Base-by-base conservation (phyloP, 2,113 vertebrate genomes). In the Gila orcuttii region DNA sequence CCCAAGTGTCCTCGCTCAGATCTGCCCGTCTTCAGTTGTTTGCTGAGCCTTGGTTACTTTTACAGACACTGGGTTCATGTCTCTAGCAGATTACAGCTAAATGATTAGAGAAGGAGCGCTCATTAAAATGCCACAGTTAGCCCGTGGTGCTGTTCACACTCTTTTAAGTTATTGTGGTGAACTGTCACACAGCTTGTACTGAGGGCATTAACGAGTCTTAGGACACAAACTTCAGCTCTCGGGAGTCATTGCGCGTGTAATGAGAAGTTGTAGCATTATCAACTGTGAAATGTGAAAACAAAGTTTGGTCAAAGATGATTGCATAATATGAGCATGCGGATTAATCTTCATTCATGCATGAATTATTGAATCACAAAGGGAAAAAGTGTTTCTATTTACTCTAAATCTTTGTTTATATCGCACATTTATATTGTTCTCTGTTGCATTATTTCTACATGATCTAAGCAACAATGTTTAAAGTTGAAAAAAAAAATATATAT, bases 61-160 rank as follows among this genome's bases (percentile, higher is more conserved):
- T 76, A 17, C 83, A 82, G 52, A 45, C 39, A 5, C 55, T 28
- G 60, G 62, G 66, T 80, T 76, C 85, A 19, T 50, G 82, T 81
- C 74, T 50, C n/a, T 59, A 36, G 76, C 42, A 42, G 50, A 85
- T 79, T 52, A 85, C 71, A n/a, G 28, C 66, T 55, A 60, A 42
- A 25, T 85, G 85, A 86, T 88, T 86, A 66, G 80, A 84, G 87
- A 45, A 42, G 28, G 74, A 50, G 50, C 2, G 2, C 82, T 84
- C 87, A 76, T 88, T 84, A 86, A 84, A 86, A 86, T 84, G 76
- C 76, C 57, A 71, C 47, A 80, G 87, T 50, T 78, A 50, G 76
- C 66, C 59, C 28, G 57, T 84, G 66, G 85, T 55, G 12, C 59
- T 80, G 64, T 86, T 86, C 80, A 6, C 17, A 69, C 79, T 71